Percentiles rank a stretch among this genome's conserved stretches.
These are phyloP conservation scores for Dryoscopus gambensis DNA, from an alignment of 2,113 vertebrate species.

Conservation along the genomic window DNA sequence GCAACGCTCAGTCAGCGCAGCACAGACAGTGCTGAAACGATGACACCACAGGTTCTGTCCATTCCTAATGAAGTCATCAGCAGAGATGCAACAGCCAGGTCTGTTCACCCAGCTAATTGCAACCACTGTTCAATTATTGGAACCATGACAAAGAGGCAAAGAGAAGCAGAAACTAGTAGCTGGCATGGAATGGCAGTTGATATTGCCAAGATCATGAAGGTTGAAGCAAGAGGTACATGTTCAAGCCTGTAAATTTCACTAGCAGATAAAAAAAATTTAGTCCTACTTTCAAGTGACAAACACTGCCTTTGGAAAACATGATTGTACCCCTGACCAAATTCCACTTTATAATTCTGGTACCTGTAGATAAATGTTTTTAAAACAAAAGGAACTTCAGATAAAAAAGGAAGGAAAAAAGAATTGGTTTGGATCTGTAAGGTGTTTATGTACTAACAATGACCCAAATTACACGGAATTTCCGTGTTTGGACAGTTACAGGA, in stretches of 20 bases:
- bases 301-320: background rate
- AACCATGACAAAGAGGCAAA: background rate
- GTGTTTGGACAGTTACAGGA: background rate
- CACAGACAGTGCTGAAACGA: background rate
- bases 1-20: background rate
- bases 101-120: background rate
- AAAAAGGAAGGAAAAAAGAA: background rate
- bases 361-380: background rate
- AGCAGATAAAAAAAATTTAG: background rate
- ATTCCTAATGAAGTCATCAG: slow-evolving; percentile 17
- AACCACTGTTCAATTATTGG: background rate
- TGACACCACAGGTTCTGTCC: background rate
- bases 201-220: background rate
- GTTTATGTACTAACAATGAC: background rate
- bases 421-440: background rate
- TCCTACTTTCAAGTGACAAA: background rate
- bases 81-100: background rate
- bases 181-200: background rate
- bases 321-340: background rate
- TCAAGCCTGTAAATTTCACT: background rate
- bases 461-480: background rate
- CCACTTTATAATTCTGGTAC: background rate
- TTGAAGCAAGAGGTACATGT: background rate
- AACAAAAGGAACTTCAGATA: background rate
- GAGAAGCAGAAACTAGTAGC: background rate